phyloP scores from a whole-genome alignment of 2,888 invertebrate genomes.

The Schizotus pectinicornis region DNA sequence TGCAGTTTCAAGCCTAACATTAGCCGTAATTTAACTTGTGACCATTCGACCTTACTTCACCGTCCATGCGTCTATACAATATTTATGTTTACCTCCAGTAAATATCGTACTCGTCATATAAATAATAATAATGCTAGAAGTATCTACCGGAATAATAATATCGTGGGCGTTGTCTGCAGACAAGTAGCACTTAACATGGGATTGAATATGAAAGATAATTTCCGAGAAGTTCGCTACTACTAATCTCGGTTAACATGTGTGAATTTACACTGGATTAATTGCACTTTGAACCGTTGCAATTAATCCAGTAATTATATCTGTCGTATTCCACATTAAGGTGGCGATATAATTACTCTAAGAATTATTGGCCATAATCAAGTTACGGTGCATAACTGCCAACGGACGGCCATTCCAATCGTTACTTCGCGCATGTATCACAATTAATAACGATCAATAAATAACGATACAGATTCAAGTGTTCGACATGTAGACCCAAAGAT shows the following conservation, averaged over 20 bases:
- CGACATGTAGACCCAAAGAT: too few relatives aligned
- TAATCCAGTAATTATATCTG: constrained; percentile 18
- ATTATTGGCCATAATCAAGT: not conserved
- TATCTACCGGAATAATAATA: constrained; percentile 7
- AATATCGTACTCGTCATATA: not conserved
- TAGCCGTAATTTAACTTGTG: too few relatives aligned
- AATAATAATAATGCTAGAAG: not conserved
- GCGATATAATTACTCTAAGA: not conserved
- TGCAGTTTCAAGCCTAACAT: too few relatives aligned
- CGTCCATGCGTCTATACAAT: too few relatives aligned
- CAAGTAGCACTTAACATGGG: constrained; percentile 13
- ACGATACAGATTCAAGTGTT: too few relatives aligned
- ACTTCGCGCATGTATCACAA: too few relatives aligned
- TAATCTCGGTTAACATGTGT: constrained; percentile 22
- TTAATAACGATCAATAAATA: too few relatives aligned
- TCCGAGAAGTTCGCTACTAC: constrained; percentile 13
- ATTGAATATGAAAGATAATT: constrained; percentile 13
- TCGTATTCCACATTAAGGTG: not conserved
- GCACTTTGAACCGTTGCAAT: constrained; percentile 25
- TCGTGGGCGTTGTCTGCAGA: constrained; percentile 17
- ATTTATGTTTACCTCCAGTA: too few relatives aligned
- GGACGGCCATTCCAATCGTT: too few relatives aligned
- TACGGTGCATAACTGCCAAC: too few relatives aligned
- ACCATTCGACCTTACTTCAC: too few relatives aligned
- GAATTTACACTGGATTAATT: constrained; percentile 25